Percentiles rank a stretch among this genome's conserved stretches.
Conservation (phyloP, 2,888 invertebrate species). For the Graphium colonna region DNA sequence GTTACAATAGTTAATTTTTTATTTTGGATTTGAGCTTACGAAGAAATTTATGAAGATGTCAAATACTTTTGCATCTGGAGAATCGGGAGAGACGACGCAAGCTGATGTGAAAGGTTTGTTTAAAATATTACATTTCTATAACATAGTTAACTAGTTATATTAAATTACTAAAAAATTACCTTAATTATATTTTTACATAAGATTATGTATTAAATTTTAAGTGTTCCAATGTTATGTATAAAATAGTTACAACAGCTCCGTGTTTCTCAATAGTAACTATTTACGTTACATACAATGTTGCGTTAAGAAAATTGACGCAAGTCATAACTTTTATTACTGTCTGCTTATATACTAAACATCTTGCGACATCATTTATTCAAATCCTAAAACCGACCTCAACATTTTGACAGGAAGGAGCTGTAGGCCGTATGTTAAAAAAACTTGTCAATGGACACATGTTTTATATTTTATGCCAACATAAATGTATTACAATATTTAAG, state of each 20-base stretch:
- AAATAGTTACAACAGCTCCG: not conserved
- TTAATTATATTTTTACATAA: no score
- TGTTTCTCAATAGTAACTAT: not conserved
- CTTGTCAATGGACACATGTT: not conserved
- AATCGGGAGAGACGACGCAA: constrained; percentile 39
- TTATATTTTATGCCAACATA: not conserved
- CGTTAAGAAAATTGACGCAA: not conserved
- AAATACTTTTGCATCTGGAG: constrained; percentile 50
- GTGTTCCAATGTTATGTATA: no score
- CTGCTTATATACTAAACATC: not conserved
- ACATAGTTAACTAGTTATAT: not conserved
- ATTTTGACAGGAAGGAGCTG: not conserved
- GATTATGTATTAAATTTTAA: no score
- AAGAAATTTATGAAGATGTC: constrained; percentile 57
- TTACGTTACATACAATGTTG: not conserved
- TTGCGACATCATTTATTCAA: not conserved
- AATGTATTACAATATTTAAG: no score
- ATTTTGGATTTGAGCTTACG: constrained; percentile 36
- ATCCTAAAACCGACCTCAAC: not conserved
- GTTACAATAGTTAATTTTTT: constrained; percentile 35
- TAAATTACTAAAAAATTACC: constrained; percentile 10
- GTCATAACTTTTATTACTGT: not conserved
- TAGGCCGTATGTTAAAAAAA: not conserved
- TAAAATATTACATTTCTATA: not conserved
- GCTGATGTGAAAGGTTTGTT: constrained; percentile 61